phyloP scores from a whole-genome alignment of 2,113 vertebrate genomes.

The Neolamprologus devosi region DNA sequence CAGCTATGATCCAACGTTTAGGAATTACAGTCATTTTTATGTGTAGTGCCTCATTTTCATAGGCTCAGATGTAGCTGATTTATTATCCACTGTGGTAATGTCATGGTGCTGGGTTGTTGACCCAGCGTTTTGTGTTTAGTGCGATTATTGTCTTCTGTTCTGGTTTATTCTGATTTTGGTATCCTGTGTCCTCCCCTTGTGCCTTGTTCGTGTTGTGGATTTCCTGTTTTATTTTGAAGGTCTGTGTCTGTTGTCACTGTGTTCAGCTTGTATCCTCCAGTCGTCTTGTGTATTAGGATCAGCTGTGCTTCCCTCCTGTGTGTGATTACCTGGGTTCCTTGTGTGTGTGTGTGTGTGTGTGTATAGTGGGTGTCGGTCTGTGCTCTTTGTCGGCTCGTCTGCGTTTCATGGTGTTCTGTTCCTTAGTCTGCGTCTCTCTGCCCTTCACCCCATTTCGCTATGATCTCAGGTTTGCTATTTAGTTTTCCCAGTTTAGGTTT shows the following conservation, averaged over 20 bases:
- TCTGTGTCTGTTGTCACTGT: not conserved
- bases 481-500: not conserved
- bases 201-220: not conserved
- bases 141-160: not conserved
- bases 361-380: not conserved
- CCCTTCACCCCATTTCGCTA: rapidly evolving
- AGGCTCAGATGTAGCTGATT: not conserved
- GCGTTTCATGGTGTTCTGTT: not conserved
- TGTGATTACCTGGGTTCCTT: not conserved
- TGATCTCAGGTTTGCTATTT: not conserved
- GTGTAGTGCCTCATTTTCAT: not conserved
- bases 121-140: not conserved
- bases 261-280: not conserved
- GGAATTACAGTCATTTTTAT: not conserved
- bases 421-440: not conserved
- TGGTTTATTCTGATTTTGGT: not conserved
- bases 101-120: not conserved
- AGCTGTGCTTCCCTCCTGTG: not conserved
- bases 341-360: no score
- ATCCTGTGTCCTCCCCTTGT: not conserved
- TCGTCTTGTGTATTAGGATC: not conserved
- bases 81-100: not conserved
- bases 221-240: not conserved
- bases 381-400: rapidly evolving
- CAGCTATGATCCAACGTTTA: not conserved